Base-by-base conservation (phyloP, 2,888 invertebrate species). In the Cerastis rubricosa region DNA sequence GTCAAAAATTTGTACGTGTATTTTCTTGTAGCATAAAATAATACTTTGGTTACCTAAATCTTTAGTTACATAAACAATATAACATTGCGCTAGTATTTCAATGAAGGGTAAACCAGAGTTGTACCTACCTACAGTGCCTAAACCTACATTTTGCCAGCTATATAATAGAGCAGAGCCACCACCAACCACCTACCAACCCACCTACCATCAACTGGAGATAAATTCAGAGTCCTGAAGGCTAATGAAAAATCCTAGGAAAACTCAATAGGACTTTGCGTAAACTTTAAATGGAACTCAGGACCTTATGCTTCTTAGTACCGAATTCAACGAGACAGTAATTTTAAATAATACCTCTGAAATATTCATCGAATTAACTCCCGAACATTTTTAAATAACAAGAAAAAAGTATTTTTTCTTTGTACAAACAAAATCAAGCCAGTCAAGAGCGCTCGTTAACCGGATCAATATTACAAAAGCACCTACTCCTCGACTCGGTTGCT, bases 391-490 rank as follows among this genome's bases (percentile, higher is more conserved):
- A 54, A 54, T 40, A 22, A 25, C 11, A 11, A n/a, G 17, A 65
- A 19, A 45, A 57, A 59, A 59, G 25, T 14, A 8, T 54, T 47
- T 67, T 81, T 61, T 67, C 74, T 47, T 47, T 12, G 47, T 57
- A 35, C 29, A 45, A 51, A 82, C 68, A 69, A 64, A 47, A 35
- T 64, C 40, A n/a, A 47, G 19, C 0, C n/a, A 59, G 22, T 19
- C 11, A 9, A 25, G 22, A 29, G 57, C 49, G 40, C 65, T 82
- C 61, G 77, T 82, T 82, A 80, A n/a, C 29, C 19, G n/a, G 82
- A 76, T 80, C 65, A 80, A 80, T 65, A 82, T 82, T 9, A 70
- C 59, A 65, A 76, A 64, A 77, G 22, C 59, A 19, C 40, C 14
- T 19, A 14, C 40, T 61, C 25, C 12, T 19, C 29, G 35, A 54